Base-by-base conservation (phyloP, 1,140 invertebrate genomes). In the Drosophila hydei region DNA sequence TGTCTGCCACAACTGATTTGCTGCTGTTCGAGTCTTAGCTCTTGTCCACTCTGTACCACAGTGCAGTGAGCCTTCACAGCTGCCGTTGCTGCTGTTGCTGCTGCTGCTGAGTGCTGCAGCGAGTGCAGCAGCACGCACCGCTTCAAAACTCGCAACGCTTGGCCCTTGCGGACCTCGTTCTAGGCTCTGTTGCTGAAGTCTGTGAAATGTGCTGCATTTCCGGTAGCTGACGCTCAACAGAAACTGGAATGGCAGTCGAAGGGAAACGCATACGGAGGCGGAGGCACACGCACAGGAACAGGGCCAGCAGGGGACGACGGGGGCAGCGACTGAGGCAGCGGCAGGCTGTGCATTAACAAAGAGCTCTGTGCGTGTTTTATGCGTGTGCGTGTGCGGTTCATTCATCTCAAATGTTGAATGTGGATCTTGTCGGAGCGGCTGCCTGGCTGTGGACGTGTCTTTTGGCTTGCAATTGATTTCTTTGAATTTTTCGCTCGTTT, bases 381-480 rank as follows among this genome's bases (percentile, higher is more conserved):
- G 48, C 58, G 50, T 63, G 60, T 85, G 80, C 80, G 80, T 85
- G 80, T 85, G 77, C 69, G 62, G 61, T 73, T 79, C 79, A 84
- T 87, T 68, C 62, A 75, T 62, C 45, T 65, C 43, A 4, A 14
- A 52, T 42, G 18, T 14, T 21, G 51, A 54, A 38, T 52, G 30
- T 54, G 30, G 48, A 51, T 52, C 50, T 19, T 12, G 30, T 56
- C 54, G 16, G 25, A 59, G 56, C 61, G n/a, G 38, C 38, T 12
- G 30, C 7, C 38, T 40, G 38, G n/a, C 38, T 16, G 38, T 45
- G 67, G 77, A 87, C 80, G 81, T 85, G 81, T 72, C 81, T 80
- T 80, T 87, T 87, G 74, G 77, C 77, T 69, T 69, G 81, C 81
- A 85, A 85, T 85, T 85, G 81, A 87, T 85, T 85, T 85, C 81